Conservation (phyloP, 2,113 vertebrate genomes). For the Chamaetylas fuelleborni region DNA sequence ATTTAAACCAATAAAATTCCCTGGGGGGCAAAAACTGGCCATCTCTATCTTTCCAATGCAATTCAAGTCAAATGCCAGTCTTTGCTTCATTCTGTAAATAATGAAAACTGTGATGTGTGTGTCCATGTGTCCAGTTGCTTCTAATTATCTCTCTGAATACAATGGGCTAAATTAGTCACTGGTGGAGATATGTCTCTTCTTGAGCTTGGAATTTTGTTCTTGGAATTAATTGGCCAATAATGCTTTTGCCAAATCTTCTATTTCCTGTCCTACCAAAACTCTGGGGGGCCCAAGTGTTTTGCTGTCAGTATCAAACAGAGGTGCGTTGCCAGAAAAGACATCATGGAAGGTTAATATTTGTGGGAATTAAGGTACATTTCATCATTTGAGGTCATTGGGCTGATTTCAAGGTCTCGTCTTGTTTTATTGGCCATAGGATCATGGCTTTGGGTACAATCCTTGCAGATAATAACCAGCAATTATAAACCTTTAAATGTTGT, state of each 20-base stretch:
- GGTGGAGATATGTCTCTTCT: neutral
- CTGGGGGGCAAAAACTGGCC: neutral
- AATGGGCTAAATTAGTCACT: neutral
- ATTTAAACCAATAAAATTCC: neutral
- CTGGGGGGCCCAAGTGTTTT: neutral
- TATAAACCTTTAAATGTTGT: slow-evolving; percentile 24
- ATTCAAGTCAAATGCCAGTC: neutral
- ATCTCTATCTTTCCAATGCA: neutral
- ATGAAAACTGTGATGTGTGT: neutral
- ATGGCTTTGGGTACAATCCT: neutral
- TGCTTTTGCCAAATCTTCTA: neutral
- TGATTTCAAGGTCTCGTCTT: neutral
- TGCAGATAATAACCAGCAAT: slow-evolving; percentile 27
- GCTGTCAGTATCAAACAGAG: neutral
- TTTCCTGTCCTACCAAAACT: neutral
- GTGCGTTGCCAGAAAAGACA: neutral
- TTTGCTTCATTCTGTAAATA: neutral
- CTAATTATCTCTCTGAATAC: neutral
- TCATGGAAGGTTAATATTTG: neutral
- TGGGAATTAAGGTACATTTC: neutral
- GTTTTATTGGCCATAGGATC: neutral
- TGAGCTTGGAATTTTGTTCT: neutral
- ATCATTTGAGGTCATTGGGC: neutral
- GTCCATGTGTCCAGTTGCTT: neutral
- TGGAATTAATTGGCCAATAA: neutral